Percentiles rank a stretch among this genome's conserved stretches.
These are phyloP conservation scores for Conus ventricosus DNA, from an alignment of 1,140 invertebrate species.

Conservation along the genomic window DNA sequence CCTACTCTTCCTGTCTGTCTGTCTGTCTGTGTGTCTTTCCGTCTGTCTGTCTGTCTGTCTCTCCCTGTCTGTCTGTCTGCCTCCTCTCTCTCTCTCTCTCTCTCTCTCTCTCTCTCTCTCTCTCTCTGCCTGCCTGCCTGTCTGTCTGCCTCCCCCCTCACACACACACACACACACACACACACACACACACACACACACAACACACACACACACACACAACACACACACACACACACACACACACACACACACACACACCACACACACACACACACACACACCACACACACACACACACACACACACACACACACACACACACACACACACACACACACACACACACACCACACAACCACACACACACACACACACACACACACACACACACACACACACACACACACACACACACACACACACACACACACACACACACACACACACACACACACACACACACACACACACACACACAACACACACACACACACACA, in stretches of 20 bases:
- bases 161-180: conserved; percentile 24
- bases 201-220: neutral
- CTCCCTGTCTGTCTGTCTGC: too few relatives aligned
- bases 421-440: conserved; percentile 21
- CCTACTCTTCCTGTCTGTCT: too few relatives aligned
- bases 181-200: conserved; percentile 24
- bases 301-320: conserved; percentile 28
- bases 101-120: too few relatives aligned
- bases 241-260: conserved; percentile 21
- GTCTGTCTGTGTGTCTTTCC: too few relatives aligned
- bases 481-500: conserved; percentile 21
- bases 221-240: conserved; percentile 16
- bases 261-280: neutral
- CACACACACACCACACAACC: neutral
- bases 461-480: neutral
- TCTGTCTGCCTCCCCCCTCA: neutral
- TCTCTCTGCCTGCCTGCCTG: too few relatives aligned
- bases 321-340: conserved; percentile 5
- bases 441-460: conserved; percentile 27
- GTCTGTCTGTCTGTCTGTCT: too few relatives aligned
- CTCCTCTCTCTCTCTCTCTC: too few relatives aligned
- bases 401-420: too few relatives aligned
- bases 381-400: too few relatives aligned
- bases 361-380: too few relatives aligned
- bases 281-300: neutral